phyloP scores from a whole-genome alignment of 2,888 invertebrate species.

The Aphodius granarius region DNA sequence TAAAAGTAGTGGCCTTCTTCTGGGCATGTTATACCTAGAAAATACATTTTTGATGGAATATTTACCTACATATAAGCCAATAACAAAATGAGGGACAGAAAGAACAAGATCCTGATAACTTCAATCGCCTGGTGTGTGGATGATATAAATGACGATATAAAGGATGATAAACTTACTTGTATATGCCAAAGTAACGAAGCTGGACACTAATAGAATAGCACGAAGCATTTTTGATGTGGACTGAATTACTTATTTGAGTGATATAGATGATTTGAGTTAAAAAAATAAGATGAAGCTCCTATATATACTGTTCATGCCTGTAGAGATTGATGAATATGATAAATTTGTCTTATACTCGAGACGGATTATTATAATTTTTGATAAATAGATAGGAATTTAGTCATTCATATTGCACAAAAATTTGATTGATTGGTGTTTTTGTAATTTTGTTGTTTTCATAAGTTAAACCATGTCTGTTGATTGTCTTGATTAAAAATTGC shows the following conservation, averaged over 20 bases:
- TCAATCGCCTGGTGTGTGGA: too few relatives aligned
- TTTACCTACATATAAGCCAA: too few relatives aligned
- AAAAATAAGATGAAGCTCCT: neutral
- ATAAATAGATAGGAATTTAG: neutral
- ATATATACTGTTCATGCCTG: neutral
- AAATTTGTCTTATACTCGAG: neutral
- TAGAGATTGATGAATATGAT: neutral
- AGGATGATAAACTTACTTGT: neutral
- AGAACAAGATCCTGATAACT: too few relatives aligned
- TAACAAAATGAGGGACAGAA: too few relatives aligned
- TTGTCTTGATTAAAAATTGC: too few relatives aligned
- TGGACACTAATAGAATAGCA: neutral
- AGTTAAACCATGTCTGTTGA: too few relatives aligned
- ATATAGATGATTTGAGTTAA: neutral
- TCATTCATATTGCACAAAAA: neutral
- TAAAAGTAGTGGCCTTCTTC: neutral
- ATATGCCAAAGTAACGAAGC: neutral
- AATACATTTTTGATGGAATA: neutral
- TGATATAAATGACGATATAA: too few relatives aligned
- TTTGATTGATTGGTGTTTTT: neutral
- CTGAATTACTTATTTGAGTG: neutral
- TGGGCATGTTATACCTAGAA: conserved; percentile 1
- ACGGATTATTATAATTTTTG: neutral
- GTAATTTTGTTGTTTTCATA: neutral
- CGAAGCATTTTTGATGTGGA: neutral